Conservation (phyloP, 2,888 invertebrate species). For the Operophtera brumata region DNA sequence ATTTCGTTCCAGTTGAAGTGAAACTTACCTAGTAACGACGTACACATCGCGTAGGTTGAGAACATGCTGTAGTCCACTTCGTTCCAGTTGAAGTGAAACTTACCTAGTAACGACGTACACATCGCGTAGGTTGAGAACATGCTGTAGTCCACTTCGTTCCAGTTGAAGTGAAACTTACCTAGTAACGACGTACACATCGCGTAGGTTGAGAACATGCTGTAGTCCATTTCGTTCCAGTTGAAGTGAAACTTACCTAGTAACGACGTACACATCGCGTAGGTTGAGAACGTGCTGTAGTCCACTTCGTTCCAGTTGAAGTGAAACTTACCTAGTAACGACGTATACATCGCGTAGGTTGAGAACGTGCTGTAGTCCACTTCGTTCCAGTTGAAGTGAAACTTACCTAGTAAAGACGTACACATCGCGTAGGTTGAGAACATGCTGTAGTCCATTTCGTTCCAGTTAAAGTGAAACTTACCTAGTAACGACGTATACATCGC, state of each 20-base stretch:
- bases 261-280: constrained; percentile 91
- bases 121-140: constrained; percentile 92
- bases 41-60: constrained; percentile 91
- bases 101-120: constrained; percentile 89
- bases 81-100: constrained; percentile 92
- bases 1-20: constrained; percentile 94
- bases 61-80: constrained; percentile 93
- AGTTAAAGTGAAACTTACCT: constrained; percentile 91
- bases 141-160: constrained; percentile 93
- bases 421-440: constrained; percentile 92
- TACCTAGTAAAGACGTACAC: constrained; percentile 91
- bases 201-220: constrained; percentile 92
- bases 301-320: constrained; percentile 94
- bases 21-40: constrained; percentile 87
- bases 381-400: constrained; percentile 93
- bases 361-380: constrained; percentile 93
- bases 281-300: constrained; percentile 91
- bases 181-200: constrained; percentile 90
- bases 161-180: constrained; percentile 91
- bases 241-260: constrained; percentile 89
- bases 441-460: constrained; percentile 93
- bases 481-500: constrained; percentile 90
- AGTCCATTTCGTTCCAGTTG: constrained; percentile 94
- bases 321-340: constrained; percentile 87
- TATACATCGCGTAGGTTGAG: constrained; percentile 91